These are phyloP conservation scores for Diplodus puntazzo DNA, from an alignment of 2,797 vertebrate genomes.

Conservation along the genomic window DNA sequence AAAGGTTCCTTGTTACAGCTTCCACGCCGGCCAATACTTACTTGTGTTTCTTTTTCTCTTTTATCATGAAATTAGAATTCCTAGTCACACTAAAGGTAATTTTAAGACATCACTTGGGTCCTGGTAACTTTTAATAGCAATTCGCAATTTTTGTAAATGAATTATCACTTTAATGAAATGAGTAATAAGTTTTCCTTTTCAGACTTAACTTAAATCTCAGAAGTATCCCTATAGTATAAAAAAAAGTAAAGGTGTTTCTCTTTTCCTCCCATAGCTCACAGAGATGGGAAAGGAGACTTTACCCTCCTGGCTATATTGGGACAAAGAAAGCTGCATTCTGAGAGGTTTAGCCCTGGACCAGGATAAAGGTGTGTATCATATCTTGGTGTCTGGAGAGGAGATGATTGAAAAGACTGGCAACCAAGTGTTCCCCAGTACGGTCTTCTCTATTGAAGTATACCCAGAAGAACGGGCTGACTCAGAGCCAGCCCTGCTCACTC, in stretches of 20 bases:
- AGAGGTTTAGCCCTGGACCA: conserved; percentile 93
- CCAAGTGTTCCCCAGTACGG: conserved; percentile 84
- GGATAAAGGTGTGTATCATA: conserved; percentile 94
- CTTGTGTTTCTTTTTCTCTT: conserved; percentile 8
- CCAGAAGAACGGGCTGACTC: conserved; percentile 93
- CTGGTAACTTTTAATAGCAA: conserved; percentile 1
- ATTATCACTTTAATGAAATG: conserved; percentile 23
- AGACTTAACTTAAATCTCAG: conserved; percentile 13
- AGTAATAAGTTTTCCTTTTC: conserved; percentile 17
- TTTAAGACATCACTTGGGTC: conserved; percentile 1
- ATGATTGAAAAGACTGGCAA: conserved; percentile 81
- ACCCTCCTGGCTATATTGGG: conserved; percentile 94
- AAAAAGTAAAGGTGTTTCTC: conserved; percentile 42
- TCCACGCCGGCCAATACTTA: not conserved
- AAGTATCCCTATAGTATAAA: conserved; percentile 18
- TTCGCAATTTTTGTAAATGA: conserved; percentile 12
- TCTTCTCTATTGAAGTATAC: conserved; percentile 94
- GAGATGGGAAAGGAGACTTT: conserved; percentile 91
- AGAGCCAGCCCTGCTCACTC: conserved; percentile 85
- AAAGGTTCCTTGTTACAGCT: not conserved
- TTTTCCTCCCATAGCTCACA: conserved; percentile 83
- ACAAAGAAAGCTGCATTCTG: conserved; percentile 84
- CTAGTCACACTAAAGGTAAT: not conserved
- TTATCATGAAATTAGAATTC: not conserved
- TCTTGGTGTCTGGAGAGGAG: conserved; percentile 86